Base-by-base conservation (phyloP, 2,888 invertebrate species). In the Drosophila subsilvestris region DNA sequence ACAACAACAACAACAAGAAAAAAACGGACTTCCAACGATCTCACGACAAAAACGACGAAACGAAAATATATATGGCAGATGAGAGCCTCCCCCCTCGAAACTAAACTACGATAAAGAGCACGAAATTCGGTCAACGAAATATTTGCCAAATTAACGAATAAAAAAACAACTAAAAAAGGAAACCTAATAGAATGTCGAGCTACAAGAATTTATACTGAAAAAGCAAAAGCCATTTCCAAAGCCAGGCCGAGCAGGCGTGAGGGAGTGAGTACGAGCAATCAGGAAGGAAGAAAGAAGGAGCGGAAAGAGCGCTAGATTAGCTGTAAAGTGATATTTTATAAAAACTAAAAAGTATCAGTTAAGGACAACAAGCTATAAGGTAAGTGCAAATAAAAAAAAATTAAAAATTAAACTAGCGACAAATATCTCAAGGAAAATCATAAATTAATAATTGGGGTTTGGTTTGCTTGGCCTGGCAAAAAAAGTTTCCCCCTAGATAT, bases 21-120 rank as follows among this genome's bases (percentile, higher is more conserved):
- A 43, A 84, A 86, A 84, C 85, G 88, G 86, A 90, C 91, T 90
- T 90, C 91, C 91, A 90, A 90, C 91, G 90, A 91, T 85, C 91
- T 90, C 89, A 83, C 6, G 78, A 81, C 6, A 79, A 81, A 79
- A 82, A 89, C 90, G 91, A 91, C 90, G 90, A 91, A 90, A 37
- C 37, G 37, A n/a, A 37, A 27, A 27, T 9, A 79, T 80, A 78
- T 75, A 79, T 80, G 80, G 67, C 66, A 73, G 49, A 73, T 49
- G 45, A 53, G 65, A 57, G 67, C 48, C 50, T 7, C 42, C 70
- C 42, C 70, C 60, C 61, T 57, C 63, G 71, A 53, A 58, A 37
- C 22, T 20, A 49, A 73, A 67, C 70, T 51, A 68, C 25, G 42
- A 54, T 49, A 57, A 48, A 50, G 45, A 55, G 56, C 50, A 50